Percentiles rank a stretch among this genome's conserved stretches.
Evolutionary conservation across 2,113 vertebrate species (phyloP).

Genomic region (Pitta sordida): DNA sequence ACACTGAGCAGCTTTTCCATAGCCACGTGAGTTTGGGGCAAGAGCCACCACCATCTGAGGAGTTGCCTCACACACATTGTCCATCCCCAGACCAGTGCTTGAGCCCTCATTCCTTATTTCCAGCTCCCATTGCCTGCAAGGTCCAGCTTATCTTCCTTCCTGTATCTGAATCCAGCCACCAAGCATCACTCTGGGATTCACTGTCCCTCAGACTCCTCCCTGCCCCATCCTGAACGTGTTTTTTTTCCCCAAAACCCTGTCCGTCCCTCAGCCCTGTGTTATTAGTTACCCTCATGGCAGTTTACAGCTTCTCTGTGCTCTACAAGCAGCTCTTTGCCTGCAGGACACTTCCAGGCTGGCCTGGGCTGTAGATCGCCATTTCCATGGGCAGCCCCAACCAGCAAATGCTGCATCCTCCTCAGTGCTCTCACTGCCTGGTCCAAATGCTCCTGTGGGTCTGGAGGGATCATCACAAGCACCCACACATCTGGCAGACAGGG

Average conservation of each 20-base stretch:
- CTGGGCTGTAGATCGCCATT: not conserved
- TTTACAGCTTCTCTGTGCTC: slow-evolving; percentile 26
- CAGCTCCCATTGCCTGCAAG: not conserved
- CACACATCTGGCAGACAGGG: not conserved
- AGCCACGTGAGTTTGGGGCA: not conserved
- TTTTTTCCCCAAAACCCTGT: not conserved
- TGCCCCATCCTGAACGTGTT: too few species aligned
- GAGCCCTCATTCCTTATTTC: not conserved
- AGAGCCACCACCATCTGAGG: not conserved
- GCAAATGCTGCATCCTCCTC: not conserved
- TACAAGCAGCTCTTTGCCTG: slow-evolving; percentile 2
- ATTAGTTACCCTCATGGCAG: not conserved
- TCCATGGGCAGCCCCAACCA: slow-evolving; percentile 2
- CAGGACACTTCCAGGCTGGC: slow-evolving; percentile 5
- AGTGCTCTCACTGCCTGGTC: not conserved
- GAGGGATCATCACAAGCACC: slow-evolving; percentile 20
- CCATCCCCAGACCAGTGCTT: not conserved
- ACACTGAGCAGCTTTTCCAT: not conserved
- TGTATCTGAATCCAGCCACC: not conserved
- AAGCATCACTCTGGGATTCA: accelerated
- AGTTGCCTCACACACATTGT: not conserved
- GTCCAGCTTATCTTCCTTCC: not conserved
- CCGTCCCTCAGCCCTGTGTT: not conserved
- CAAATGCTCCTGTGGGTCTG: not conserved
- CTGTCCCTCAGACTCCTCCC: not conserved